Conservation (phyloP, 2,888 invertebrate species). For the Pristionchus arcanus region DNA sequence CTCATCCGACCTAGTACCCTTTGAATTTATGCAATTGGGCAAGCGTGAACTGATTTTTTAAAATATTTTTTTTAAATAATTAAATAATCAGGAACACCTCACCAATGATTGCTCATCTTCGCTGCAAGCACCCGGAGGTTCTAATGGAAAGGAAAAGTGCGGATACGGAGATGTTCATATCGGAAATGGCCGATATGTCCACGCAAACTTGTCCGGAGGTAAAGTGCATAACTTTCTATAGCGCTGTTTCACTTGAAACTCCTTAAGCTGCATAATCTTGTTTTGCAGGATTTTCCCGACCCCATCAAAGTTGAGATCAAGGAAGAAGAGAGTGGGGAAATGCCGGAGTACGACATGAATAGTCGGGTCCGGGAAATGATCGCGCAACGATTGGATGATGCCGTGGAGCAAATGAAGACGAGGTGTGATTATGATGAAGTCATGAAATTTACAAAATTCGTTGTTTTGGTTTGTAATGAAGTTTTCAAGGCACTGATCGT, state of each 20-base stretch:
- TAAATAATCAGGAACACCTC: conserved; percentile 15
- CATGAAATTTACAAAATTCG: too few species aligned
- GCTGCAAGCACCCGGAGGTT: not conserved
- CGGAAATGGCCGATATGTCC: not conserved
- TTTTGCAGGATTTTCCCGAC: not conserved
- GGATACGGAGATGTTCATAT: not conserved
- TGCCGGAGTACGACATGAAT: not conserved
- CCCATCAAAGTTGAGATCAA: not conserved
- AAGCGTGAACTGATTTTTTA: not conserved
- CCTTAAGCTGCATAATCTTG: too few species aligned
- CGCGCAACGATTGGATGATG: conserved; percentile 21
- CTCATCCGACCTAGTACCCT: too few species aligned
- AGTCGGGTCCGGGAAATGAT: conserved; percentile 50
- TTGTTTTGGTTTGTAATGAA: too few species aligned
- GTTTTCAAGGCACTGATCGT: too few species aligned
- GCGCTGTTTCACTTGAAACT: too few species aligned
- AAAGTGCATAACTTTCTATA: too few species aligned
- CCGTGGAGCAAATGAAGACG: conserved; percentile 11
- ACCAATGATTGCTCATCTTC: not conserved
- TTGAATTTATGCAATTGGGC: too few species aligned
- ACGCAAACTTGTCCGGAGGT: not conserved
- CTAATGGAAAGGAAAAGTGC: not conserved
- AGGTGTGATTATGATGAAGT: conserved; percentile 12
- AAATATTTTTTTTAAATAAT: not conserved
- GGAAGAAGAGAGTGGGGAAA: not conserved